Percentiles rank a stretch among this genome's conserved stretches.
Evolutionary conservation across 2,797 vertebrate species (phyloP).

Genomic region (Channallabes apus): DNA sequence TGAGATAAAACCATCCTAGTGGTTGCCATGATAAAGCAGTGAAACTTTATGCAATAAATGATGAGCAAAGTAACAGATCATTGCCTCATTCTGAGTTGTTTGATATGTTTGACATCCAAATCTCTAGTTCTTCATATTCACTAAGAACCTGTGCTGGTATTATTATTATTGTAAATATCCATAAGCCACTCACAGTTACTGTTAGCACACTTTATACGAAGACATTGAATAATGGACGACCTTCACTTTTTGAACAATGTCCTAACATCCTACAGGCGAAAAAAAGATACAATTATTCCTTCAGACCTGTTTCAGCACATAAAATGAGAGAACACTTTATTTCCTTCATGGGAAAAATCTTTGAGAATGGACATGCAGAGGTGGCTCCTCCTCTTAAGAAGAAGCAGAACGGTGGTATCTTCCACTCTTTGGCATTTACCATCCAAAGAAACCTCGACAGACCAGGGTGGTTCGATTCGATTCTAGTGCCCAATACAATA

Average conservation of each 20-base stretch:
- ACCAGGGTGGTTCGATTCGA: neutral
- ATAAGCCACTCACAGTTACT: too few species aligned
- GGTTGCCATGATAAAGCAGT: too few species aligned
- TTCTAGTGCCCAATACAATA: too few species aligned
- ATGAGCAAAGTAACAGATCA: neutral
- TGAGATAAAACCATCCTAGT: too few species aligned
- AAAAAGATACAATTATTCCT: neutral
- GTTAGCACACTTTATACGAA: neutral
- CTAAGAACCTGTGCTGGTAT: neutral
- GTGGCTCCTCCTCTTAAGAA: too few species aligned
- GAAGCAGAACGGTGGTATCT: too few species aligned
- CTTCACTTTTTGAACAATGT: neutral
- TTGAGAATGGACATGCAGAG: too few species aligned
- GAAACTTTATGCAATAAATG: neutral
- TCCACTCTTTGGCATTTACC: too few species aligned
- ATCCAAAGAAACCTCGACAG: too few species aligned
- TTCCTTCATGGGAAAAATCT: too few species aligned
- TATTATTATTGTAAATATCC: too few species aligned
- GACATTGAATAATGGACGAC: neutral
- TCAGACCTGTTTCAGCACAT: neutral
- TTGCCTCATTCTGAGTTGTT: neutral
- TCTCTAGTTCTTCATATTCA: neutral
- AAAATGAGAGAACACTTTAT: neutral
- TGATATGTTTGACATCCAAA: neutral
- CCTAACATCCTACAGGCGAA: neutral